Conservation (phyloP, 2,888 invertebrate genomes). For the Papilio demoleus region DNA sequence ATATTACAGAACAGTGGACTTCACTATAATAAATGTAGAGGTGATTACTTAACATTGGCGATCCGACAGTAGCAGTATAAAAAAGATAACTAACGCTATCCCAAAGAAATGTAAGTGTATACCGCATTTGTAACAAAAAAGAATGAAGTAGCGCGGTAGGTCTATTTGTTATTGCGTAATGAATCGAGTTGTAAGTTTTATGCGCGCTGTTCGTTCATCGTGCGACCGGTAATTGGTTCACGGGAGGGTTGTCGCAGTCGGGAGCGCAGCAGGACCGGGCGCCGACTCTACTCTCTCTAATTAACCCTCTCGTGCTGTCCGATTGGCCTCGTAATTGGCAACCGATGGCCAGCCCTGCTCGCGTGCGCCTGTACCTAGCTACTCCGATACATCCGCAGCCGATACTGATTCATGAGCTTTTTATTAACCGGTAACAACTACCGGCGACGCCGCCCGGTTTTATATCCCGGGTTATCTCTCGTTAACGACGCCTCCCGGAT, state of each 20-base stretch:
- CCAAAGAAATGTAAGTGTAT: neutral
- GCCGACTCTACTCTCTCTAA: slow-evolving; percentile 71
- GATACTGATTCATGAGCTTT: slow-evolving; percentile 23
- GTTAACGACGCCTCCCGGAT: slow-evolving; percentile 29
- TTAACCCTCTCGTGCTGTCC: slow-evolving; percentile 63
- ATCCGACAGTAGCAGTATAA: neutral
- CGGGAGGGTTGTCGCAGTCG: slow-evolving; percentile 59
- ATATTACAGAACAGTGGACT: no score
- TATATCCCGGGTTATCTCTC: slow-evolving; percentile 25
- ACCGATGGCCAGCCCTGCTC: slow-evolving; percentile 42
- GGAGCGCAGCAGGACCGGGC: slow-evolving; percentile 56
- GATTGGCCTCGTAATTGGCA: slow-evolving; percentile 48
- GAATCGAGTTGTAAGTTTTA: slow-evolving; percentile 67
- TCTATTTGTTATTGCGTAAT: slow-evolving; percentile 52
- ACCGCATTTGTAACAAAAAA: slow-evolving; percentile 18
- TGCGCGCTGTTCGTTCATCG: slow-evolving; percentile 71
- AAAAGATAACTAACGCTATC: neutral
- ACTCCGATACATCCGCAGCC: slow-evolving; percentile 21
- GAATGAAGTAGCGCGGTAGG: slow-evolving; percentile 11
- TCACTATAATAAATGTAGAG: no score
- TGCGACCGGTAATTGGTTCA: slow-evolving; percentile 75
- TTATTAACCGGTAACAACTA: slow-evolving; percentile 36
- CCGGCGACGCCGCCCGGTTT: slow-evolving; percentile 26
- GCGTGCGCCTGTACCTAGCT: neutral
- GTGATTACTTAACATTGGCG: neutral